These are phyloP conservation scores for Notocelia uddmanniana DNA, from an alignment of 2,888 invertebrate species.

Conservation along the genomic window DNA sequence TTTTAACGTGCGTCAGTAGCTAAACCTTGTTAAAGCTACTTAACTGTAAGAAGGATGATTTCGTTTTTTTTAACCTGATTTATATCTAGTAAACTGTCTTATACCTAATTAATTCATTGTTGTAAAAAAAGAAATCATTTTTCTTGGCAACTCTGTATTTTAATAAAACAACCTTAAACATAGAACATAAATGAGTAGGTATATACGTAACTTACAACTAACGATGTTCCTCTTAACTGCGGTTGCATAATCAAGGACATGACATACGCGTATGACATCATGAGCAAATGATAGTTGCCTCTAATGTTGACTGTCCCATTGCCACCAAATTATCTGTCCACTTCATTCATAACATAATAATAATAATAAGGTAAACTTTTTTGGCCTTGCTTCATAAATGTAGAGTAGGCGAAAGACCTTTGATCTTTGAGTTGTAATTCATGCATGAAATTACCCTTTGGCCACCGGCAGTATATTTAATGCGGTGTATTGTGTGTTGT, in stretches of 20 bases:
- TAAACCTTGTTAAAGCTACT: too few relatives aligned
- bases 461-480: background rate
- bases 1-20: too few relatives aligned
- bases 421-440: constrained; percentile 9
- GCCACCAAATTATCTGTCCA: background rate
- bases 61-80: too few relatives aligned
- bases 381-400: constrained; percentile 18
- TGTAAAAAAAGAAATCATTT: too few relatives aligned
- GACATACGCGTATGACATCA: background rate
- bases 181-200: background rate
- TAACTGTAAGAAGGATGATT: too few relatives aligned
- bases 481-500: constrained; percentile 8
- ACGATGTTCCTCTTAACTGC: background rate
- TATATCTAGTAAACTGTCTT: too few relatives aligned
- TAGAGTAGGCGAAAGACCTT: constrained; percentile 12
- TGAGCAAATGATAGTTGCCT: background rate
- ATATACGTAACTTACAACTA: background rate
- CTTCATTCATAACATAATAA: background rate
- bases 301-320: background rate
- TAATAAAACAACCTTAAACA: too few relatives aligned
- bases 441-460: constrained; percentile 24
- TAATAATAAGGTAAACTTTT: background rate
- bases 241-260: background rate
- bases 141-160: too few relatives aligned
- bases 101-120: too few relatives aligned